Evolutionary conservation across 2,113 vertebrate species (phyloP).

Genomic region (Guaruba guarouba): DNA sequence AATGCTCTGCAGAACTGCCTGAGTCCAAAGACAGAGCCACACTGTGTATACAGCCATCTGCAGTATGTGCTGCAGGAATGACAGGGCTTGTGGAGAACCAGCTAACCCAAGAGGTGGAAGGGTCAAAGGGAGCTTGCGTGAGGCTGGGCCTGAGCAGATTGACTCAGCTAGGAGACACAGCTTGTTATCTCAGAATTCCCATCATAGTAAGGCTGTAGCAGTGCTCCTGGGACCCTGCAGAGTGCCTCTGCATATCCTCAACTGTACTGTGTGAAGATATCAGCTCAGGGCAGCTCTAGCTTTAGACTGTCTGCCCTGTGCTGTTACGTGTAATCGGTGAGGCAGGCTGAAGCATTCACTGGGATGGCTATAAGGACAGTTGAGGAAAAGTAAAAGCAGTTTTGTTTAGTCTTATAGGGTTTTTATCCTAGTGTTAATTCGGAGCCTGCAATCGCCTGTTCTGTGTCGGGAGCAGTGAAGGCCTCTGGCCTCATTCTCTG

Average conservation of each 20-base stretch:
- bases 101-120: background rate
- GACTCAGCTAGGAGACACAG: background rate
- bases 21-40: background rate
- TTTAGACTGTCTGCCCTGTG: background rate
- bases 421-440: background rate
- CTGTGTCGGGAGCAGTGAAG: background rate
- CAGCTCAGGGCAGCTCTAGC: background rate
- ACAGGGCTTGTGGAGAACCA: background rate
- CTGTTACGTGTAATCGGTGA: background rate
- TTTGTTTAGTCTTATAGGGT: background rate
- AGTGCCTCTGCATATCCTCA: background rate
- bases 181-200: background rate
- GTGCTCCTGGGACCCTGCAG: background rate
- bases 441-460: background rate
- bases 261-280: background rate
- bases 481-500: background rate
- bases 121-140: background rate
- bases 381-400: background rate
- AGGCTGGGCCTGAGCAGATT: background rate
- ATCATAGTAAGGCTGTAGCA: background rate
- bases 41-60: accelerated
- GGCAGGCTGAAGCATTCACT: background rate
- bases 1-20: background rate
- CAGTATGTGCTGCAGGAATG: background rate
- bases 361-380: background rate